These are phyloP conservation scores for Panagrolaimus sp. DNA, from an alignment of 1,140 invertebrate species.

Conservation along the genomic window DNA sequence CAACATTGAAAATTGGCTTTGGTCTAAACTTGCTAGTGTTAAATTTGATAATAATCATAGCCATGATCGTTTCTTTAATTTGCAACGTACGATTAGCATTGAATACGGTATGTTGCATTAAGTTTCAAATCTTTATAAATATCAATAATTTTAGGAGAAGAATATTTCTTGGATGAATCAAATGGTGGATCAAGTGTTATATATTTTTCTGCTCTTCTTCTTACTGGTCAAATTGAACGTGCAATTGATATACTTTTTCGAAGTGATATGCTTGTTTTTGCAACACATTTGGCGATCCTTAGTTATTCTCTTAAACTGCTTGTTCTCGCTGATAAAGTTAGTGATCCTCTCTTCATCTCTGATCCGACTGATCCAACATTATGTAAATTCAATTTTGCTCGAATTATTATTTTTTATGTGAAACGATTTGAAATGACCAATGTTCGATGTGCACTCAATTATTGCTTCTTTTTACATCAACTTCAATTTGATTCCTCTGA, in stretches of 20 bases:
- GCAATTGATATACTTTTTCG: slow-evolving; percentile 43
- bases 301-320: slow-evolving; percentile 39
- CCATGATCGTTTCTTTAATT: slow-evolving; percentile 34
- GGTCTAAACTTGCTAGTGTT: slow-evolving; percentile 45
- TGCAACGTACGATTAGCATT: slow-evolving; percentile 47
- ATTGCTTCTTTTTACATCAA: slow-evolving; percentile 50
- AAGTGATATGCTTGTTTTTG: slow-evolving; percentile 29
- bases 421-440: slow-evolving; percentile 55
- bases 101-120: slow-evolving; percentile 42
- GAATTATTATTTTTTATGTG: slow-evolving; percentile 51
- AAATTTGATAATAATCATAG: slow-evolving; percentile 37
- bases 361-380: slow-evolving; percentile 39
- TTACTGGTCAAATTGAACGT: slow-evolving; percentile 55
- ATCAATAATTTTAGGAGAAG: slow-evolving; percentile 39
- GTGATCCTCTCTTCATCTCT: slow-evolving; percentile 36
- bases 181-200: slow-evolving; percentile 31
- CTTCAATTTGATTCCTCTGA: slow-evolving; percentile 41
- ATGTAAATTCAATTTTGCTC: slow-evolving; percentile 52
- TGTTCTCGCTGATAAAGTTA: slow-evolving; percentile 30
- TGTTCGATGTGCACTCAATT: slow-evolving; percentile 44
- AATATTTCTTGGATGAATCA: slow-evolving; percentile 48
- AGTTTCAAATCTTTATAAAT: not conserved
- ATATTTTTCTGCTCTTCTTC: slow-evolving; percentile 52
- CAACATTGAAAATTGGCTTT: slow-evolving; percentile 55
- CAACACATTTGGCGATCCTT: slow-evolving; percentile 51